Conservation (phyloP, 2,888 invertebrate species). For the Orchesellides sinensis region DNA sequence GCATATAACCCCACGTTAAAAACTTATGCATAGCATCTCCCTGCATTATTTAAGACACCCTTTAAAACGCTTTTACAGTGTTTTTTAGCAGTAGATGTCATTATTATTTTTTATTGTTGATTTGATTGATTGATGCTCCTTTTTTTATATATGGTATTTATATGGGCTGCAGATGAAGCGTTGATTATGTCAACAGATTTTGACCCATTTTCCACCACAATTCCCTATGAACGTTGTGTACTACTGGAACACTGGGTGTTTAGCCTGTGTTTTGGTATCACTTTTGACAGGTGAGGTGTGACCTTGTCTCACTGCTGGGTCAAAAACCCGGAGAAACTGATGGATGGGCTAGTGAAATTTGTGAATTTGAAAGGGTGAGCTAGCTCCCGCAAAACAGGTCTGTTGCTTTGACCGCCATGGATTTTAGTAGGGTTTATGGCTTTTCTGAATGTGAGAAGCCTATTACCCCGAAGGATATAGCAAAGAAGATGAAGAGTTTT, state of each 20-base stretch:
- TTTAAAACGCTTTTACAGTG: not conserved
- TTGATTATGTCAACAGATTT: slow-evolving; percentile 8
- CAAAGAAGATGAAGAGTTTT: not conserved
- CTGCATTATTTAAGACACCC: not conserved
- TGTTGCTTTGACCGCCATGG: slow-evolving; percentile 69
- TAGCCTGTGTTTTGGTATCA: slow-evolving; percentile 8
- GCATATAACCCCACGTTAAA: not conserved
- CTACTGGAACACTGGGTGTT: not conserved
- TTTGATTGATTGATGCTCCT: not conserved
- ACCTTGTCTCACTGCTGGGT: slow-evolving; percentile 53
- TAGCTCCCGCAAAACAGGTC: slow-evolving; percentile 63
- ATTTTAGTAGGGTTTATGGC: slow-evolving; percentile 67
- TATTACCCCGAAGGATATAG: slow-evolving; percentile 57
- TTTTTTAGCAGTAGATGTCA: slow-evolving; percentile 52
- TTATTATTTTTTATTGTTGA: slow-evolving; percentile 32
- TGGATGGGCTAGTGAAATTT: slow-evolving; percentile 48
- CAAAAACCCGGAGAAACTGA: slow-evolving; percentile 63
- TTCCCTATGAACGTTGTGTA: not conserved
- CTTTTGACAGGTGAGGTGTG: slow-evolving; percentile 42
- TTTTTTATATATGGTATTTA: no score
- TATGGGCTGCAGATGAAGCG: slow-evolving; percentile 40
- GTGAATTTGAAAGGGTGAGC: slow-evolving; percentile 56
- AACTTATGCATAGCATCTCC: slow-evolving; percentile 4
- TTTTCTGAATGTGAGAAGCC: slow-evolving; percentile 49
- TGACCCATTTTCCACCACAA: slow-evolving; percentile 27